Evolutionary conservation across 2,113 vertebrate genomes (phyloP).

Genomic region (Pseudopipra pipra): DNA sequence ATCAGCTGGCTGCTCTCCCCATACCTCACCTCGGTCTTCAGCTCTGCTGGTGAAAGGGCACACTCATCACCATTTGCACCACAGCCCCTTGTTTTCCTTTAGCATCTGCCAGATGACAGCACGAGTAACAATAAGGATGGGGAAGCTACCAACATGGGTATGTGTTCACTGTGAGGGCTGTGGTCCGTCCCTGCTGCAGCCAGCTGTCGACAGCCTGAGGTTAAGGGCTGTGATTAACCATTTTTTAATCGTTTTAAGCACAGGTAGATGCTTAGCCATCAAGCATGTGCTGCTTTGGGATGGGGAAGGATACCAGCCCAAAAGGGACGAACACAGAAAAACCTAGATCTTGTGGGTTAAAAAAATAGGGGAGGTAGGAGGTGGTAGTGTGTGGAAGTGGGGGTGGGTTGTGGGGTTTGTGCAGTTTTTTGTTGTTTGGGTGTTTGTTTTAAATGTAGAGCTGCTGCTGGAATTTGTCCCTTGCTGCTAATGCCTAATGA

Average conservation of each 20-base stretch:
- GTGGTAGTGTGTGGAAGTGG: no score
- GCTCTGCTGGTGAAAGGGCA: neutral
- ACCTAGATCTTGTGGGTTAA: neutral
- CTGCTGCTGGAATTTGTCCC: neutral
- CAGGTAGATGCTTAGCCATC: neutral
- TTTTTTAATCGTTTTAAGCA: neutral
- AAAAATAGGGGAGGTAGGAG: neutral
- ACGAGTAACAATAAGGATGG: neutral
- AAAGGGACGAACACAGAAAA: neutral
- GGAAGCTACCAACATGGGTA: fast-evolving
- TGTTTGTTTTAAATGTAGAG: neutral
- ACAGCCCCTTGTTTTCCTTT: fast-evolving
- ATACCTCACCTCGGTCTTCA: neutral
- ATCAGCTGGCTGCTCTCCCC: neutral
- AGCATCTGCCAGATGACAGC: neutral
- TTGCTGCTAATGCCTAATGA: neutral
- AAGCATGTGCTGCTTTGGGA: neutral
- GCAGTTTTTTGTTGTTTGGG: neutral
- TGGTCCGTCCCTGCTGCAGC: fast-evolving
- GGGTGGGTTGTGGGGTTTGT: neutral
- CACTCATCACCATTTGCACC: fast-evolving
- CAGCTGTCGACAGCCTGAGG: neutral
- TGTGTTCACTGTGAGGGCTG: neutral
- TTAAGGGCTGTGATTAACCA: neutral
- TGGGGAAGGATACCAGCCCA: neutral